Conservation (phyloP, 2,797 vertebrate species). For the Tokudaia muenninki region DNA sequence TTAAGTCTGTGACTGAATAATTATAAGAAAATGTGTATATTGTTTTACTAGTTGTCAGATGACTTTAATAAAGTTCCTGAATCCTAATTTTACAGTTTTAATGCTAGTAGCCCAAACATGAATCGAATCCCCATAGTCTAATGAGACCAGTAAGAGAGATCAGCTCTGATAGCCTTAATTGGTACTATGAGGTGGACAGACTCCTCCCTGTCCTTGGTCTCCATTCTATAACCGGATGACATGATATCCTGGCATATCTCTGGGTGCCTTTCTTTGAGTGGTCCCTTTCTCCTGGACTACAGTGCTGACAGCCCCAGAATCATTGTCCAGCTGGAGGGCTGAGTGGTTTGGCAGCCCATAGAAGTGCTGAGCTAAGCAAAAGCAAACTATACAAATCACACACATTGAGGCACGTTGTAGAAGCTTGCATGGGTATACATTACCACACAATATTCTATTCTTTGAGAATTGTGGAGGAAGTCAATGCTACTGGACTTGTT, state of each 20-base stretch:
- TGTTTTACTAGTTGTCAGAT: neutral
- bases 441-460: neutral
- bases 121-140: neutral
- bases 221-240: neutral
- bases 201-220: neutral
- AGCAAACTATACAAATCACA: constrained; percentile 4
- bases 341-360: neutral
- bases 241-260: neutral
- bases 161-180: neutral
- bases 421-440: neutral
- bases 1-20: neutral
- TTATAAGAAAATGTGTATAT: neutral
- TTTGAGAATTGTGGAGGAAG: neutral
- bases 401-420: neutral
- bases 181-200: neutral
- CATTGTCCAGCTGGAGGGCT: neutral
- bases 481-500: neutral
- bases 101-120: neutral
- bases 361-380: constrained; percentile 37
- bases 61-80: neutral
- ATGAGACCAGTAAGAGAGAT: neutral
- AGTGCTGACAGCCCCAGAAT: neutral
- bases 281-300: neutral
- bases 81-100: constrained; percentile 13
- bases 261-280: neutral